phyloP scores from a whole-genome alignment of 1,140 invertebrate species.

The Oncopodura yosiiana region DNA sequence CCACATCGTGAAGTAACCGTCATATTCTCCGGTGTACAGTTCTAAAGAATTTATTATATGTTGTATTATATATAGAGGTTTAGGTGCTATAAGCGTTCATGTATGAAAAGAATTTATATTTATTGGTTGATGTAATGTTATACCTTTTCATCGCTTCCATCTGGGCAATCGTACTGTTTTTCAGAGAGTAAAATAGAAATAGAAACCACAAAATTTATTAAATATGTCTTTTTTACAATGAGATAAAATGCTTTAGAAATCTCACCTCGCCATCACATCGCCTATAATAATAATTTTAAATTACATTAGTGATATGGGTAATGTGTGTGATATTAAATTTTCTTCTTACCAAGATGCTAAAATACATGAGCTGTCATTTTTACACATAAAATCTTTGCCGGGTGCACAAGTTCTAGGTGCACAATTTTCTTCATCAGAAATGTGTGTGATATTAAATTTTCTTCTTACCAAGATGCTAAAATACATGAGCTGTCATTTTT shows the following conservation, averaged over 20 bases:
- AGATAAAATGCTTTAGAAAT: too few species aligned
- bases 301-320: conserved; percentile 35
- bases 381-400: conserved; percentile 58
- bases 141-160: conserved; percentile 67
- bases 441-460: too few species aligned
- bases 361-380: conserved; percentile 55
- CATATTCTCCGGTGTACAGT: conserved; percentile 46
- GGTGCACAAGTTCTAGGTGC: conserved; percentile 54
- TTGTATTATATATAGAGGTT: neutral
- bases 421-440: conserved; percentile 69
- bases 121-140: conserved; percentile 30
- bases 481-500: conserved; percentile 55
- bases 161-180: conserved; percentile 62
- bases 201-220: too few species aligned
- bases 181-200: too few species aligned
- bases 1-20: conserved; percentile 48
- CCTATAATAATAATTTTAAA: conserved; percentile 52
- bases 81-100: neutral
- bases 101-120: neutral
- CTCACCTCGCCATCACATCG: conserved; percentile 81
- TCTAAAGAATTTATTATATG: conserved; percentile 39
- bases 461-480: conserved; percentile 49
- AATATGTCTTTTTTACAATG: too few species aligned
- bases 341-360: too few species aligned
- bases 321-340: neutral